A percentile compares a stretch with the other conserved stretches of the same genome.
Evolutionary conservation across 2,888 invertebrate species (phyloP).

Genomic region (Rambutsinella grinnellia): DNA sequence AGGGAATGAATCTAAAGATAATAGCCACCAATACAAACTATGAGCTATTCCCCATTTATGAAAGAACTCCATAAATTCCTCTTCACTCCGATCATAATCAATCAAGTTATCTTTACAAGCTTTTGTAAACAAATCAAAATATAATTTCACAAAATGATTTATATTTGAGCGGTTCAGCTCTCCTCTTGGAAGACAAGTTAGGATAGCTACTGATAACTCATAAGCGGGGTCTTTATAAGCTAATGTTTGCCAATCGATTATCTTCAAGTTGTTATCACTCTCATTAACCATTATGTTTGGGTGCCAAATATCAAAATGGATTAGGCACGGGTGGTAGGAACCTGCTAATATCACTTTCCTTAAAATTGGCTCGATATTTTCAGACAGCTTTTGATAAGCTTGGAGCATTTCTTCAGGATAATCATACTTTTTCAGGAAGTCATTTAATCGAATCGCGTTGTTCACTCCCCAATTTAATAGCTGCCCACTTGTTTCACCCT

Average conservation of each 20-base stretch:
- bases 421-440: conserved; percentile 27
- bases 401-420: conserved; percentile 12
- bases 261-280: conserved; percentile 19
- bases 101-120: conserved; percentile 1
- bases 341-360: conserved; percentile 4
- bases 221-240: conserved; percentile 44
- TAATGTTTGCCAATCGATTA: conserved; percentile 63
- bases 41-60: conserved; percentile 58
- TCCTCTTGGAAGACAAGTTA: conserved; percentile 42
- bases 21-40: conserved; percentile 53
- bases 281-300: conserved; percentile 57
- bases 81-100: conserved; percentile 19
- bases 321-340: conserved; percentile 21
- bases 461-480: conserved; percentile 17
- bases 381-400: conserved; percentile 30
- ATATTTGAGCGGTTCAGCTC: conserved; percentile 37
- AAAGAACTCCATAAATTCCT: conserved; percentile 52
- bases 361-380: conserved; percentile 20
- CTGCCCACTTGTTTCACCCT: background rate
- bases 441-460: conserved; percentile 18
- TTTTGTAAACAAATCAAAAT: conserved; percentile 37
- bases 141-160: conserved; percentile 33
- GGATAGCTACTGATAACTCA: conserved; percentile 53
- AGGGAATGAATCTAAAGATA: conserved; percentile 47
- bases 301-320: conserved; percentile 63